Conservation (phyloP, 2,888 invertebrate genomes). For the Limenitis camilla region DNA sequence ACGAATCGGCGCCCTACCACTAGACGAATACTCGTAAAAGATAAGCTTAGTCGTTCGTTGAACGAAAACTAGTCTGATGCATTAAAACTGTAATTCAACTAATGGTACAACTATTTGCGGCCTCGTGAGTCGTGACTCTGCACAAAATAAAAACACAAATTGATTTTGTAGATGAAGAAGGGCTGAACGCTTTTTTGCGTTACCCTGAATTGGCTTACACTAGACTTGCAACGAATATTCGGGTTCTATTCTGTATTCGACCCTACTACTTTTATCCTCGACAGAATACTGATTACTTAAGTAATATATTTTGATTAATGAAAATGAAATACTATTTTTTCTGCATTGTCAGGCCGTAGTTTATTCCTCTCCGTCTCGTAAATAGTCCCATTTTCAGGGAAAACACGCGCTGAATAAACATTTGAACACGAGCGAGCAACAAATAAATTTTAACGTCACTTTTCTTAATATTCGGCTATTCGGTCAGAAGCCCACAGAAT, state of each 20-base stretch:
- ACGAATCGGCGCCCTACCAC: conserved; percentile 47
- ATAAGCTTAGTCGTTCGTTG: conserved; percentile 39
- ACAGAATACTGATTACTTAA: neutral
- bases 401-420: too few species aligned
- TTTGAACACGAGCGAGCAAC: too few species aligned
- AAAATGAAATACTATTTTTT: too few species aligned
- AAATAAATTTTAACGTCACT: too few species aligned
- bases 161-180: neutral
- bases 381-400: too few species aligned
- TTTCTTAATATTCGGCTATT: too few species aligned
- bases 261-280: too few species aligned
- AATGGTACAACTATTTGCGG: conserved; percentile 6
- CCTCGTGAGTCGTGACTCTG: neutral
- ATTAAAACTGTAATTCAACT: conserved; percentile 34
- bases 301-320: too few species aligned
- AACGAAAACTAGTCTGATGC: conserved; percentile 32
- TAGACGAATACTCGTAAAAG: conserved; percentile 49
- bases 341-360: too few species aligned
- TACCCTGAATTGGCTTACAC: neutral
- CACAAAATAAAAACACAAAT: neutral
- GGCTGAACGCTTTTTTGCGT: neutral
- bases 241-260: too few species aligned
- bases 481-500: too few species aligned
- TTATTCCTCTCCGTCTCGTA: too few species aligned
- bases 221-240: neutral